phyloP scores from a whole-genome alignment of 2,888 invertebrate genomes.

The Cartodere bifasciata region DNA sequence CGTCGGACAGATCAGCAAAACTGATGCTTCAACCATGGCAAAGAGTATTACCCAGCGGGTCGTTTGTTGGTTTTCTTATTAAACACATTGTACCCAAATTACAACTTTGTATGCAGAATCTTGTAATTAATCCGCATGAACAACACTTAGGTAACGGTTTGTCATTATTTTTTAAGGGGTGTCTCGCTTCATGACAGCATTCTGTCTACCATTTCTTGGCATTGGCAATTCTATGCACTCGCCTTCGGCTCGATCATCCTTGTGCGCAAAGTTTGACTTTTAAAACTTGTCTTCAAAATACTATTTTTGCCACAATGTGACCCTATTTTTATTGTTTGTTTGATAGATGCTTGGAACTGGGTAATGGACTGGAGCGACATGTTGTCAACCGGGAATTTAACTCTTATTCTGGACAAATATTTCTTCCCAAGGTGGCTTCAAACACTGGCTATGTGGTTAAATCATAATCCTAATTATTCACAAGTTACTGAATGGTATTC shows the following conservation, averaged over 20 bases:
- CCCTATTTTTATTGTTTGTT: conserved; percentile 11
- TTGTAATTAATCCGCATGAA: conserved; percentile 59
- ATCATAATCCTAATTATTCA: conserved; percentile 77
- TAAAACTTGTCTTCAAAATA: too few species aligned
- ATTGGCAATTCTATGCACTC: too few species aligned
- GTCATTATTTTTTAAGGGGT: conserved; percentile 4
- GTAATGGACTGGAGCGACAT: conserved; percentile 89
- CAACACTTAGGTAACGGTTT: conserved; percentile 47
- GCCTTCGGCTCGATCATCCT: too few species aligned
- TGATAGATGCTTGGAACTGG: conserved; percentile 81
- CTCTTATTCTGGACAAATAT: conserved; percentile 67
- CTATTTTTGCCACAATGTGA: too few species aligned
- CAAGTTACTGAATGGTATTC: conserved; percentile 83
- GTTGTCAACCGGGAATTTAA: conserved; percentile 64
- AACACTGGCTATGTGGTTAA: conserved; percentile 78
- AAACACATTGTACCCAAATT: conserved; percentile 86
- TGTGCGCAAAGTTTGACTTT: too few species aligned
- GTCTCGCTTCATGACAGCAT: too few species aligned
- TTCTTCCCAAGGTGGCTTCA: conserved; percentile 92
- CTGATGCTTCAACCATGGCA: conserved; percentile 87
- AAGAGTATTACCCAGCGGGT: conserved; percentile 44
- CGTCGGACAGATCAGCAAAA: conserved; percentile 85
- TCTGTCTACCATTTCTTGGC: too few species aligned
- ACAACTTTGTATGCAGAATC: conserved; percentile 50
- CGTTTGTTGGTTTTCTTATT: conserved; percentile 68